Base-by-base conservation (phyloP, 2,888 invertebrate species). In the Hirtodrosophila duncani region DNA sequence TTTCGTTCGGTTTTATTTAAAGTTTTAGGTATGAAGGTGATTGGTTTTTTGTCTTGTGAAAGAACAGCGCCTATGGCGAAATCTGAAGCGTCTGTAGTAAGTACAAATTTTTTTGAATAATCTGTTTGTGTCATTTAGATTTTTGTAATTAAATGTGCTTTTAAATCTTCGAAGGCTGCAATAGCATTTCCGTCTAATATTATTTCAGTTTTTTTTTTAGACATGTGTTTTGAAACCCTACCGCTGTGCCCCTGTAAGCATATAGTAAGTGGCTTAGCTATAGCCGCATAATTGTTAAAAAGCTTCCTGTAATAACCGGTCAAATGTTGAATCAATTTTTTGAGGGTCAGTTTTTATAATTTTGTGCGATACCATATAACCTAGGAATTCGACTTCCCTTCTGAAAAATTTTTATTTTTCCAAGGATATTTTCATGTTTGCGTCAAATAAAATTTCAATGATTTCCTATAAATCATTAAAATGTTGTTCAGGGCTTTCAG, bases 161-260 rank as follows among this genome's bases (percentile, higher is more conserved):
- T 20, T 7, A 20, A 20, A 20, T 20, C 7, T 20, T 20, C 5
- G 7, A 20, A 20, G 7, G 20, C 20, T 20, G 4, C 5, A 5
- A n/a, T 20, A 4, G 20, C 20, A 5, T 20, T 7, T 20, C 7
- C 20, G 20, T 20, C 20, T 20, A 21, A 7, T 21, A 8, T 36
- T 17, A 36, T 36, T 36, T 36, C 13, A 4, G 34, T 36, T 23
- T 23, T n/a, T n/a, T n/a, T 36, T 5, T 36, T 23, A n/a, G 17
- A 27, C 10, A 38, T 38, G 6, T 38, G 26, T 20, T 20, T 20
- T 20, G 20, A 20, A 20, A 20, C 7, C 5, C 4, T 20, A 5
- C 20, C 4, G 20, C 7, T 20, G 7, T 20, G 20, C 7, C 20
- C 20, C 7, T 20, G 7, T 20, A 20, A 20, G 20, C 7, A 7